Evolutionary conservation across 2,113 vertebrate species (phyloP).

Genomic region (Rhizomys pruinosus): DNA sequence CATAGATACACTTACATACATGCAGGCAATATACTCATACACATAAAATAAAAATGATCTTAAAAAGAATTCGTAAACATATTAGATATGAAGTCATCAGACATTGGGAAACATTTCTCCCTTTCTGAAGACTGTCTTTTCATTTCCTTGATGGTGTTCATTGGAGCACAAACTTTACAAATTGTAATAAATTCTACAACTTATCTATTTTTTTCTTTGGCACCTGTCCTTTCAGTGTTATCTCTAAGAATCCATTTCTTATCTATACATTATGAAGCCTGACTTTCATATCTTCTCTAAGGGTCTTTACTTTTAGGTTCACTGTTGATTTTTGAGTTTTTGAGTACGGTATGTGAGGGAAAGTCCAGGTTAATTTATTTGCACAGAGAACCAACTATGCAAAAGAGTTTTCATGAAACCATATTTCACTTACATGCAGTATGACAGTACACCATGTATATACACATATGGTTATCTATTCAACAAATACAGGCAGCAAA

Average conservation of each 20-base stretch:
- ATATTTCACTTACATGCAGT: neutral
- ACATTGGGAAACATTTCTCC: neutral
- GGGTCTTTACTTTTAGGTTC: neutral
- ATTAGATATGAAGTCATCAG: neutral
- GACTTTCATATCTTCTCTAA: neutral
- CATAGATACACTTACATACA: too few species aligned
- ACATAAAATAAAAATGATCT: too few species aligned
- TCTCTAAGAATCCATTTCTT: neutral
- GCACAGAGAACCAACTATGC: neutral
- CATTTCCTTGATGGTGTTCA: slow-evolving; percentile 19
- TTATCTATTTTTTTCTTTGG: slow-evolving; percentile 8
- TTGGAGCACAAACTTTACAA: neutral
- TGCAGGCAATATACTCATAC: too few species aligned
- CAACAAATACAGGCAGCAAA: neutral
- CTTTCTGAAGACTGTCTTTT: neutral
- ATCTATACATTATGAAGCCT: neutral
- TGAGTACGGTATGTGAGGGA: neutral
- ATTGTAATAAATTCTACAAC: neutral
- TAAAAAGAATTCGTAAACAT: neutral
- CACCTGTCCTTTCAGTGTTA: neutral
- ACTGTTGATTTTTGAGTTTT: neutral
- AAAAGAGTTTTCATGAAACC: neutral
- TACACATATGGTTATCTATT: neutral
- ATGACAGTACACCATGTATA: neutral
- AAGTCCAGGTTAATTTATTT: neutral